Conservation (phyloP, 1,140 invertebrate species). For the Andricus grossulariae region DNA sequence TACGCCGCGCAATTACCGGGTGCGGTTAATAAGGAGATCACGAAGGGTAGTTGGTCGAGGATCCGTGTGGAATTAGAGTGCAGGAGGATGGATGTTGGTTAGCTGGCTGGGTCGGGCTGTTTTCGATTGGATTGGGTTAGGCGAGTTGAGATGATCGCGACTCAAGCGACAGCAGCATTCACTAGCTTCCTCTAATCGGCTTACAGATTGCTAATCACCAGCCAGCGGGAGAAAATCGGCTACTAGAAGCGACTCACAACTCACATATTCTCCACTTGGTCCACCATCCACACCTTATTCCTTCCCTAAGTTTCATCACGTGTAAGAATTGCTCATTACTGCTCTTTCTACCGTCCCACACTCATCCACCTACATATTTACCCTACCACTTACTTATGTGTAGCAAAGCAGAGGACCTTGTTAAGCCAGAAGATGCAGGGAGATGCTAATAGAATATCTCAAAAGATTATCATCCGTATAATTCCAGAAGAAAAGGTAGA, state of each 20-base stretch:
- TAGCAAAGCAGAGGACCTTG: not conserved
- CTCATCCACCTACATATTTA: not conserved
- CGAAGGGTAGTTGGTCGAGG: slow-evolving; percentile 37
- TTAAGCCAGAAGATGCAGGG: too few species aligned
- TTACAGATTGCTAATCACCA: slow-evolving; percentile 59
- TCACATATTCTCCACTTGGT: not conserved
- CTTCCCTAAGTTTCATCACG: not conserved
- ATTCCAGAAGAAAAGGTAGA: too few species aligned
- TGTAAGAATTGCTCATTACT: slow-evolving; percentile 22
- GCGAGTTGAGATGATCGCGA: slow-evolving; percentile 37
- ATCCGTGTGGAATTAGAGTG: slow-evolving; percentile 34
- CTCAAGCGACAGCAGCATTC: slow-evolving; percentile 45
- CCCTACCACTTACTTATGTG: not conserved
- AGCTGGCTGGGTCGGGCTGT: slow-evolving; percentile 34
- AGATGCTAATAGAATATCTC: too few species aligned
- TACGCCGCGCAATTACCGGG: slow-evolving; percentile 61
- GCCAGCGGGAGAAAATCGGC: slow-evolving; percentile 48
- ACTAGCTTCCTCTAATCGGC: slow-evolving; percentile 53
- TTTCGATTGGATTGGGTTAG: slow-evolving; percentile 44
- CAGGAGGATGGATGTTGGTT: slow-evolving; percentile 32
- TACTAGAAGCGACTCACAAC: not conserved
- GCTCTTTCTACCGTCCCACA: slow-evolving; percentile 2
- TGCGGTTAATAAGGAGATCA: slow-evolving; percentile 71
- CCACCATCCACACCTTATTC: not conserved
- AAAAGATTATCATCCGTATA: too few species aligned